Percentiles rank a stretch among this genome's conserved stretches.
Conservation (phyloP, 2,113 vertebrate species). For the Dasyornis broadbenti region DNA sequence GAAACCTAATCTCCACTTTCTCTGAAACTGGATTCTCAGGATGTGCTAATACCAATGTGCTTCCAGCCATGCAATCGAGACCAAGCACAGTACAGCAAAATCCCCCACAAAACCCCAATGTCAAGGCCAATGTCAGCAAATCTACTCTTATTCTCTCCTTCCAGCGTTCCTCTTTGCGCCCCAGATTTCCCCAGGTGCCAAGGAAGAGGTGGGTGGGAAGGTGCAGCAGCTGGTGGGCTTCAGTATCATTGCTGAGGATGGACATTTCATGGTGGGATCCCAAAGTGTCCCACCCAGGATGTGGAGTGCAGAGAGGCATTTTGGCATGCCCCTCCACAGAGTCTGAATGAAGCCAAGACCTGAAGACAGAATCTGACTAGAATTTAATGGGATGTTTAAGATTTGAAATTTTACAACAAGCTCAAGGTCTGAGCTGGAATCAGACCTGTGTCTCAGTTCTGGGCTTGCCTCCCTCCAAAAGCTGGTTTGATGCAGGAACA, state of each 20-base stretch:
- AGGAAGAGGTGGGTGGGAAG: not conserved
- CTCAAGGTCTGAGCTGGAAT: not conserved
- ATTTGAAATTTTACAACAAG: not conserved
- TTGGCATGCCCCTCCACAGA: not conserved
- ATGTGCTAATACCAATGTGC: not conserved
- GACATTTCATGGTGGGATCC: not conserved
- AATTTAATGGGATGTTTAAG: not conserved
- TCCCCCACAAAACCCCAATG: not conserved
- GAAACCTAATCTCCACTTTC: constrained; percentile 51
- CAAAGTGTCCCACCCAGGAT: not conserved
- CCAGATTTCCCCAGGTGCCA: not conserved
- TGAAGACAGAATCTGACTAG: not conserved
- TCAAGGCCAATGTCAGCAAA: not conserved
- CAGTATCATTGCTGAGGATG: not conserved
- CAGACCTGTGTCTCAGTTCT: not conserved
- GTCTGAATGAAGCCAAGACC: not conserved
- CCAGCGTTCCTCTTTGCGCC: not conserved
- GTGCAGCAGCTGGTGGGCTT: not conserved
- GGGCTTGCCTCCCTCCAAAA: not conserved
- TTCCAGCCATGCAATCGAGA: not conserved
- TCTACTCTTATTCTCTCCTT: not conserved
- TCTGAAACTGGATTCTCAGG: constrained; percentile 59
- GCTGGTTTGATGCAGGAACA: not conserved
- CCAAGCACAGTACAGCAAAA: not conserved
- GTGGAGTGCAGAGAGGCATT: not conserved